Base-by-base conservation (phyloP, 2,113 vertebrate species). In the Platanista minor region DNA sequence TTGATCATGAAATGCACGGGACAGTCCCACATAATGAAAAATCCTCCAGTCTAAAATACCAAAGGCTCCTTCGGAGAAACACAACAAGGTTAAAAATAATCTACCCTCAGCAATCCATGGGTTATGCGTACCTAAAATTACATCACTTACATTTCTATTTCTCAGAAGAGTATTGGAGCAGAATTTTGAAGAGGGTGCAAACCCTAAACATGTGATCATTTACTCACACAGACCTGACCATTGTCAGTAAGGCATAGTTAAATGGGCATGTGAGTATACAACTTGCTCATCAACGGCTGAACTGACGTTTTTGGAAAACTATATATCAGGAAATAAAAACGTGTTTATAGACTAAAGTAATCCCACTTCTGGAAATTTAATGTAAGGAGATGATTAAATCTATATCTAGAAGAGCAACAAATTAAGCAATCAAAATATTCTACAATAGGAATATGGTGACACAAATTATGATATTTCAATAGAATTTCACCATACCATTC, bases 391-490 rank as follows among this genome's bases (percentile, higher is more conserved):
- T 25, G 69, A 46, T 67, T 71, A 71, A 81, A 82, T 77, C 5
- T 78, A 52, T 92, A 29, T 64, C 74, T 64, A 81, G 13, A 93
- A 89, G 25, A 75, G 18, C 8, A 87, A 61, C 81, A 87, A 43
- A 8, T 3, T 71, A 84, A 64, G 20, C 17, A 86, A 66, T 69
- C 25, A 89, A 54, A 90, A 78, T 87, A 85, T 36, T 90, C 27
- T 80, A 61, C 15, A 36, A 80, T 9, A 14, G n/a, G 29, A 43
- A 52, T 90, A 39, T 29, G 18, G 33, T 23, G 17, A 95, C 15
- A 23, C 2, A 85, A 67, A 64, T 81, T 72, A n/a, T 41, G 5
- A 2, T n/a, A 7, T 49, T 36, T 75, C 13, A 64, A 69, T 0
- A 80, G 29, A 82, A 69, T 46, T 91, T 62, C 52, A 77, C 31